These are phyloP conservation scores for Drosophila rubida DNA, from an alignment of 2,888 invertebrate genomes.

Conservation along the genomic window DNA sequence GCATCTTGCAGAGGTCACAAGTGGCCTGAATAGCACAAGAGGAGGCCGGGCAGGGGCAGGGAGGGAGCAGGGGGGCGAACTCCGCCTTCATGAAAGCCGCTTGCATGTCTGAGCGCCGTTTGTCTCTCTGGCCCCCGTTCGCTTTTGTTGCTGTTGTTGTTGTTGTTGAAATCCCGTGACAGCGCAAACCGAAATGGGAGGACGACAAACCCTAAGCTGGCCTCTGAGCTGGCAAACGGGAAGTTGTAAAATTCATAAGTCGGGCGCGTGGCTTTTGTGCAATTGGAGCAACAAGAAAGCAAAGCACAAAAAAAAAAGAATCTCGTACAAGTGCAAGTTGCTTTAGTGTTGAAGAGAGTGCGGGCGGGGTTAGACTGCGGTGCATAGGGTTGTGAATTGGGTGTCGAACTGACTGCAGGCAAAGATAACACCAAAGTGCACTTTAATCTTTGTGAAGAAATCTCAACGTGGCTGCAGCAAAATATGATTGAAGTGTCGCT, in stretches of 20 bases:
- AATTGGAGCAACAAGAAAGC: slow-evolving; percentile 74
- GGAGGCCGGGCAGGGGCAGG: neutral
- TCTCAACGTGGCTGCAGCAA: slow-evolving; percentile 68
- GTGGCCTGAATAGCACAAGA: slow-evolving; percentile 67
- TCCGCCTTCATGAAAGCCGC: slow-evolving; percentile 50
- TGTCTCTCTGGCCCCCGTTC: slow-evolving; percentile 54
- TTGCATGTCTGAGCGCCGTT: slow-evolving; percentile 77
- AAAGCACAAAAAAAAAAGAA: slow-evolving; percentile 20
- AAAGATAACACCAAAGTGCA: slow-evolving; percentile 81
- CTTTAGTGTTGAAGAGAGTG: slow-evolving; percentile 36
- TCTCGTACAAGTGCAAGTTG: slow-evolving; percentile 72
- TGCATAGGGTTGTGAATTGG: slow-evolving; percentile 37
- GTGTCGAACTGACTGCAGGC: slow-evolving; percentile 68
- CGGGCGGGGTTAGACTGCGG: neutral
- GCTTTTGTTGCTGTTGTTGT: slow-evolving; percentile 30
- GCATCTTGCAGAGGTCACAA: slow-evolving; percentile 75
- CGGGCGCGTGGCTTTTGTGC: slow-evolving; percentile 76
- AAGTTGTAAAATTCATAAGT: slow-evolving; percentile 82
- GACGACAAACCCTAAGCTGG: slow-evolving; percentile 51
- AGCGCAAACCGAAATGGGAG: slow-evolving; percentile 21
- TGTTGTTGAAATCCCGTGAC: slow-evolving; percentile 35
- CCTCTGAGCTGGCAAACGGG: slow-evolving; percentile 57
- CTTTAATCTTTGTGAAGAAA: slow-evolving; percentile 79
- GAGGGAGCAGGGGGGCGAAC: neutral
- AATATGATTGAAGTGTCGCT: slow-evolving; percentile 75